Base-by-base conservation (phyloP, 2,888 invertebrate species). In the Campopleginae sp. region DNA sequence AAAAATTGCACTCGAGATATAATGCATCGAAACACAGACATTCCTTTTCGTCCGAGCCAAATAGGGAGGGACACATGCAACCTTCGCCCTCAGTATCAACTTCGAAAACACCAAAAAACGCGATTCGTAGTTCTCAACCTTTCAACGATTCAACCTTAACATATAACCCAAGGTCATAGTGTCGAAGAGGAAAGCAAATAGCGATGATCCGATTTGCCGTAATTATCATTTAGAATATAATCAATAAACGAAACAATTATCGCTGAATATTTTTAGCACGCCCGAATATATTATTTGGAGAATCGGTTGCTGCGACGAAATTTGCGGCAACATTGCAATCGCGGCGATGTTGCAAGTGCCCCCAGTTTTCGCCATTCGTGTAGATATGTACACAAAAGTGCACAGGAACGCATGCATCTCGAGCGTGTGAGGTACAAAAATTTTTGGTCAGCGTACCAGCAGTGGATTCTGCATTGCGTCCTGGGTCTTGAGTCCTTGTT, bases 401-500 rank as follows among this genome's bases (percentile, higher is more conserved):
- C 19, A n/a, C 17, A 48, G n/a, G 33, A 31, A 33, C 48, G 58
- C 14, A 10, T 70, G 68, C 61, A 80, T 68, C 75, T 58, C 68
- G 58, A 46, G 65, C 48, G 42, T 79, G 58, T 66, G 65, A 44
- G 38, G 42, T 44, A 27, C 14, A 38, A 27, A 68, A 58, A 68
- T 68, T 54, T 66, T 51, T 38, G 42, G 63, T 75, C 63, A 42
- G 44, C 54, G 33, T 54, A 44, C 68, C 68, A 46, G 71, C 46
- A 14, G 54, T 31, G 68, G 19, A 70, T 78, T 78, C 70, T 71
- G 46, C 48, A 19, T 1, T n/a, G 68, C 27, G 51, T 14, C 12
- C 68, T 68, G 72, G 61, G 54, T 70, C 80, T 77, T 65, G 70
- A 54, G 42, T 54, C 71, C 68, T 78, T 58, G 78, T 75, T 75